These are phyloP conservation scores for Todus mexicanus DNA, from an alignment of 2,797 vertebrate genomes.

Conservation along the genomic window DNA sequence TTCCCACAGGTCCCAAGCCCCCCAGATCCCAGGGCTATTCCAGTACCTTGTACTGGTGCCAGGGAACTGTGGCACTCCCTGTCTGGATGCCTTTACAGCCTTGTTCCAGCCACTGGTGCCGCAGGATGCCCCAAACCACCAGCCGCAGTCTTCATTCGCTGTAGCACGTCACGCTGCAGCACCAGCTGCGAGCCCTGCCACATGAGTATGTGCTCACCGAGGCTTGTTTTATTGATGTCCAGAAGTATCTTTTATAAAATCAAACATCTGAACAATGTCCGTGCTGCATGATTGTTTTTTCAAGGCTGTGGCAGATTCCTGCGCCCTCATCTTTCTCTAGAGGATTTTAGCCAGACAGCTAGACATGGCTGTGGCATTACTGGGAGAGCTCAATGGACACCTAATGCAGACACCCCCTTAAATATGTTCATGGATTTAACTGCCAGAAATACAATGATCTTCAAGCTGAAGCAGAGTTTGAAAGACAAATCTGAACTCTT, in stretches of 20 bases:
- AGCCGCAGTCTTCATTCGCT: rapidly evolving
- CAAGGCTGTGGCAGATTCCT: not conserved
- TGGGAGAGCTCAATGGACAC: not conserved
- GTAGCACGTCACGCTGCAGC: rapidly evolving
- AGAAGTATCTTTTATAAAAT: not conserved
- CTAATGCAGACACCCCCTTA: not conserved
- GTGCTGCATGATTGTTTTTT: not conserved
- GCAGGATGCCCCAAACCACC: rapidly evolving
- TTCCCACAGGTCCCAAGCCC: not conserved
- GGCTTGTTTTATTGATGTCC: not conserved
- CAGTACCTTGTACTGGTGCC: not conserved
- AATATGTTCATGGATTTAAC: not conserved
- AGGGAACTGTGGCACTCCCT: not conserved
- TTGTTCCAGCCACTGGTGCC: rapidly evolving
- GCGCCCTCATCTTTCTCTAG: not conserved
- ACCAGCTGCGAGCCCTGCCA: not conserved
- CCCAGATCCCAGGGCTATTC: not conserved
- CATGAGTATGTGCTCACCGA: rapidly evolving
- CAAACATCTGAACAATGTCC: not conserved
- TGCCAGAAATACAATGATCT: not conserved
- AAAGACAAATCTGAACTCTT: not conserved
- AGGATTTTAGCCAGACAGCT: not conserved
- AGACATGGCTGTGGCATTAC: not conserved
- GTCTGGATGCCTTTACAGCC: not conserved
- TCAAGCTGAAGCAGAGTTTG: not conserved